Evolutionary conservation across 1,140 invertebrate species (phyloP).

Genomic region (Dryas iulia): DNA sequence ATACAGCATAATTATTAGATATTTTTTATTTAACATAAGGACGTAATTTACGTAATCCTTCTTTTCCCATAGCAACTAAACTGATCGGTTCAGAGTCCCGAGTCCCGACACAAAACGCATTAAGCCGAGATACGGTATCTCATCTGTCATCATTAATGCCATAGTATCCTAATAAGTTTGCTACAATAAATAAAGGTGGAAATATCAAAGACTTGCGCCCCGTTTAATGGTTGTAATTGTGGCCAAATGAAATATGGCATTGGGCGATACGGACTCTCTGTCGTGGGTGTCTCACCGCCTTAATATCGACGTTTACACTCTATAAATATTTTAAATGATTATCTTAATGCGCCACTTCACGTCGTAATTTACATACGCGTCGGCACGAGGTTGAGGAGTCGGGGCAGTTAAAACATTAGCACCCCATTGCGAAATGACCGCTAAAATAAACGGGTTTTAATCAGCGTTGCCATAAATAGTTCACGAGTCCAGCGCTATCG

Average conservation of each 20-base stretch:
- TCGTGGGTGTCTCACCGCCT: conserved; percentile 69
- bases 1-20: not conserved
- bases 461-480: conserved; percentile 50
- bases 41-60: conserved; percentile 55
- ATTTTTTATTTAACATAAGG: conserved; percentile 34
- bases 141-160: conserved; percentile 80
- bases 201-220: conserved; percentile 76
- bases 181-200: conserved; percentile 71
- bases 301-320: conserved; percentile 75
- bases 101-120: conserved; percentile 61
- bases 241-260: conserved; percentile 72
- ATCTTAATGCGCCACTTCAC: conserved; percentile 58
- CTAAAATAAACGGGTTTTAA: conserved; percentile 44
- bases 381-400: conserved; percentile 13
- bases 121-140: conserved; percentile 64
- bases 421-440: conserved; percentile 42
- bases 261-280: conserved; percentile 56
- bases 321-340: conserved; percentile 75
- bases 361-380: conserved; percentile 54
- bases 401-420: conserved; percentile 50
- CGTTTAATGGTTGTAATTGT: conserved; percentile 77
- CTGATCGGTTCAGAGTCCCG: conserved; percentile 49
- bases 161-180: conserved; percentile 77
- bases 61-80: conserved; percentile 48
- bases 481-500: conserved; percentile 21